These are phyloP conservation scores for Drosophila atroscutellata DNA, from an alignment of 2,888 invertebrate genomes.

Conservation along the genomic window DNA sequence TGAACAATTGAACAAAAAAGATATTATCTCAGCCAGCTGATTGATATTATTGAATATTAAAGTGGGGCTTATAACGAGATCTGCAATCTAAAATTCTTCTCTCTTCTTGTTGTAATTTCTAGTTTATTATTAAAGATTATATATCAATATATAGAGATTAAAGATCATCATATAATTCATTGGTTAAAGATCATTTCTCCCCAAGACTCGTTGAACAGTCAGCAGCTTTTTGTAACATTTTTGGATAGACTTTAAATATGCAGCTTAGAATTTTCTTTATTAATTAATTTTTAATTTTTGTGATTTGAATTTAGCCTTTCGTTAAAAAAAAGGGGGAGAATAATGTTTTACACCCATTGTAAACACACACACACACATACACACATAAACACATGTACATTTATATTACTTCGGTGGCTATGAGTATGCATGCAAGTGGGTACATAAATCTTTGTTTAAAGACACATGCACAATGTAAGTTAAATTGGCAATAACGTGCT, in stretches of 20 bases:
- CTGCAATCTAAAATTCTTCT: background rate
- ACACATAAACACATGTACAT: background rate
- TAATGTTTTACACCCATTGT: background rate
- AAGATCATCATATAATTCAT: background rate
- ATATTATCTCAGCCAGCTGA: background rate
- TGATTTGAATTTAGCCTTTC: background rate
- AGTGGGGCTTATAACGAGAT: no score
- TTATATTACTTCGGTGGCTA: conserved; percentile 42
- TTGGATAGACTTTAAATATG: background rate
- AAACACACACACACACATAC: background rate
- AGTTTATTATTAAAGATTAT: background rate
- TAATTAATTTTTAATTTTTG: background rate
- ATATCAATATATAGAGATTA: no score
- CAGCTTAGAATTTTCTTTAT: background rate
- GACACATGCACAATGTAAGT: conserved; percentile 79
- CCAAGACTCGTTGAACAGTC: no score
- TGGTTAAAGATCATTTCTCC: background rate
- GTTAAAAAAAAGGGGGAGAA: background rate
- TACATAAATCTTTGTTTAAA: conserved; percentile 80
- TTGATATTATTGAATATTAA: no score
- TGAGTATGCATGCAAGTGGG: conserved; percentile 76
- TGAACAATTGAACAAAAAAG: background rate
- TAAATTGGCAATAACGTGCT: conserved; percentile 80
- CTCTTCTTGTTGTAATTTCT: background rate
- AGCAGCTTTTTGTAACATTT: background rate